A percentile compares a stretch with the other conserved stretches of the same genome.
phyloP scores from a whole-genome alignment of 2,888 invertebrate genomes.

The Patella ulyssiponensis region DNA sequence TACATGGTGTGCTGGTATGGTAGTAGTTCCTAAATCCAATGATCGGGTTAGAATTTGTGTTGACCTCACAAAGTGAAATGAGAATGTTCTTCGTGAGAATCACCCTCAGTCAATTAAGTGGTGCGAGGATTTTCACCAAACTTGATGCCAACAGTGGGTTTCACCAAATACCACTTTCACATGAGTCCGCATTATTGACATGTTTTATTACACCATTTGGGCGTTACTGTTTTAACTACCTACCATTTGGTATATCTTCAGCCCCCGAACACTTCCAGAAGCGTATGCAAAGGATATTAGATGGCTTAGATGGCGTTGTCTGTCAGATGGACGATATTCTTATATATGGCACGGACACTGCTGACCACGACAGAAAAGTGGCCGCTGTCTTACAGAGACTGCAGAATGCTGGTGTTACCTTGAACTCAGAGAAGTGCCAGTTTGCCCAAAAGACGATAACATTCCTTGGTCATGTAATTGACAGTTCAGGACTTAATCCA shows the following conservation, averaged over 20 bases:
- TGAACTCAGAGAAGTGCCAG: constrained; percentile 34
- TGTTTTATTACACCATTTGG: constrained; percentile 55
- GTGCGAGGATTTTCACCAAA: constrained; percentile 35
- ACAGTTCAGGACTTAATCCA: too few species aligned
- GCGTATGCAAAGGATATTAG: constrained; percentile 58
- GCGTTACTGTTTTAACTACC: constrained; percentile 41
- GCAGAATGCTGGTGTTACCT: constrained; percentile 29
- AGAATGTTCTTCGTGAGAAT: too few species aligned
- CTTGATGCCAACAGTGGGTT: constrained; percentile 39
- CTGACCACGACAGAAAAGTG: constrained; percentile 32
- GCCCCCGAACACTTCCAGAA: constrained; percentile 73
- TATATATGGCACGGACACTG: constrained; percentile 21
- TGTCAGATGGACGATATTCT: constrained; percentile 39
- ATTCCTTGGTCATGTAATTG: background rate
- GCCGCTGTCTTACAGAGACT: constrained; percentile 22
- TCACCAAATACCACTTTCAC: too few species aligned
- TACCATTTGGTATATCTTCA: constrained; percentile 57
- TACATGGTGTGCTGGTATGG: too few species aligned
- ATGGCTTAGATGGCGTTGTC: constrained; percentile 30
- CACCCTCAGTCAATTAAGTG: constrained; percentile 15
- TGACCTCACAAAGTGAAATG: too few species aligned
- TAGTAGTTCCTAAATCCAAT: background rate
- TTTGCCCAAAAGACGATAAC: constrained; percentile 21
- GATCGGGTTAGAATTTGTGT: too few species aligned
- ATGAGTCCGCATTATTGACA: constrained; percentile 32